Percentiles rank a stretch among this genome's conserved stretches.
Evolutionary conservation across 2,113 vertebrate genomes (phyloP).

Genomic region (Triplophysa dalaica): DNA sequence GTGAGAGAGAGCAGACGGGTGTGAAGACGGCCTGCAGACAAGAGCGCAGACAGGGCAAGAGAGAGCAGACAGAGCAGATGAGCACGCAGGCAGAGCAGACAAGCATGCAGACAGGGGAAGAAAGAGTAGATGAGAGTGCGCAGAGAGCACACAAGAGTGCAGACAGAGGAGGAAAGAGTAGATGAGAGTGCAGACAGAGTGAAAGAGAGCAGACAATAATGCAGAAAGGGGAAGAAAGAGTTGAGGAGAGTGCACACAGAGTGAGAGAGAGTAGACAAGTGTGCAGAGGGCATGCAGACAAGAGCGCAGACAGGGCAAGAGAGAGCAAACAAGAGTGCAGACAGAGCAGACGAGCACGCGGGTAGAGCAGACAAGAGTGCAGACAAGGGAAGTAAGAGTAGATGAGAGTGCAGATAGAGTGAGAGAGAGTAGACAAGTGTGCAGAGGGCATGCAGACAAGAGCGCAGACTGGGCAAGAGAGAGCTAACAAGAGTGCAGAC

Average conservation of each 20-base stretch:
- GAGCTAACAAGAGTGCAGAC: background rate
- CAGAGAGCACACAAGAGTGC: too few relatives aligned
- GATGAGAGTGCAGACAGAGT: background rate
- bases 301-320: conserved; percentile 9
- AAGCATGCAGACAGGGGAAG: too few relatives aligned
- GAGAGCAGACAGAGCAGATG: background rate
- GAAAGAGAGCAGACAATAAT: background rate
- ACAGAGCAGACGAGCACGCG: background rate
- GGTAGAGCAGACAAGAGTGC: background rate
- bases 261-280: too few relatives aligned
- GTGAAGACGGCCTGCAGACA: background rate
- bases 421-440: too few relatives aligned
- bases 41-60: background rate
- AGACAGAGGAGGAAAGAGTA: background rate
- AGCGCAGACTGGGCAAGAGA: background rate
- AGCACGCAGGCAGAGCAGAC: background rate
- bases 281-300: background rate
- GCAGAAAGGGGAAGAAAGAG: background rate
- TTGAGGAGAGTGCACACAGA: background rate
- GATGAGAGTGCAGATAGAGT: too few relatives aligned
- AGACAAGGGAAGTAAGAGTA: too few relatives aligned
- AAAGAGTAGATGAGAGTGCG: background rate
- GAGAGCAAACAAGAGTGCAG: background rate
- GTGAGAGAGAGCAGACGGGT: background rate
- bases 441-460: background rate